phyloP scores from a whole-genome alignment of 2,888 invertebrate genomes.

The Drosophila buzzatii region DNA sequence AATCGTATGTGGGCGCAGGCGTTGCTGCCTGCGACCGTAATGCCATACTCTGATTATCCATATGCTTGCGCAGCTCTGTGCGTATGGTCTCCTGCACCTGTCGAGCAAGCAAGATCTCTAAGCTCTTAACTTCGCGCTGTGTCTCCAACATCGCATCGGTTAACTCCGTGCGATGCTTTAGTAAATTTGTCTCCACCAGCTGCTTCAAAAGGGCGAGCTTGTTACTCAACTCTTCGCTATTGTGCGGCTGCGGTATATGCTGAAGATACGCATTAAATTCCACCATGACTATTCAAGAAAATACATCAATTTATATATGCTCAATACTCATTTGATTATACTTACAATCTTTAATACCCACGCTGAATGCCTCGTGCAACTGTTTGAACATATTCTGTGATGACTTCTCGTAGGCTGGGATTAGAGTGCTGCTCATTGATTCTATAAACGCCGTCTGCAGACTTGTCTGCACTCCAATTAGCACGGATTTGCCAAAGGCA shows the following conservation, averaged over 20 bases:
- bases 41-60: slow-evolving; percentile 88
- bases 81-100: slow-evolving; percentile 84
- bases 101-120: slow-evolving; percentile 82
- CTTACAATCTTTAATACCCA: slow-evolving; percentile 95
- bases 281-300: slow-evolving; percentile 85
- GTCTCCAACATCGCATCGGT: slow-evolving; percentile 83
- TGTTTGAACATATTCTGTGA: slow-evolving; percentile 95
- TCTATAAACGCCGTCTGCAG: slow-evolving; percentile 92
- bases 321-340: neutral
- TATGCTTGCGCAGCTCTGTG: slow-evolving; percentile 85
- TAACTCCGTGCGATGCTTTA: slow-evolving; percentile 80
- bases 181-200: slow-evolving; percentile 77
- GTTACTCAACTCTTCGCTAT: slow-evolving; percentile 82
- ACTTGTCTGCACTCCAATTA: slow-evolving; percentile 89
- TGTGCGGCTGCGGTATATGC: slow-evolving; percentile 84
- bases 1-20: slow-evolving; percentile 89
- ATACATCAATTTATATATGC: slow-evolving; percentile 19
- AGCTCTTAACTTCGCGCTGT: slow-evolving; percentile 83
- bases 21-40: slow-evolving; percentile 91
- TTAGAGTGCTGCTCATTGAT: slow-evolving; percentile 90
- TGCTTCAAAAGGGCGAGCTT: slow-evolving; percentile 82
- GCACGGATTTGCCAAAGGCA: slow-evolving; percentile 89
- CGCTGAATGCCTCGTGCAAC: slow-evolving; percentile 94
- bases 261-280: slow-evolving; percentile 86
- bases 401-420: slow-evolving; percentile 95